These are phyloP conservation scores for Chaetoderma sp. DNA, from an alignment of 2,888 invertebrate species.

Conservation along the genomic window DNA sequence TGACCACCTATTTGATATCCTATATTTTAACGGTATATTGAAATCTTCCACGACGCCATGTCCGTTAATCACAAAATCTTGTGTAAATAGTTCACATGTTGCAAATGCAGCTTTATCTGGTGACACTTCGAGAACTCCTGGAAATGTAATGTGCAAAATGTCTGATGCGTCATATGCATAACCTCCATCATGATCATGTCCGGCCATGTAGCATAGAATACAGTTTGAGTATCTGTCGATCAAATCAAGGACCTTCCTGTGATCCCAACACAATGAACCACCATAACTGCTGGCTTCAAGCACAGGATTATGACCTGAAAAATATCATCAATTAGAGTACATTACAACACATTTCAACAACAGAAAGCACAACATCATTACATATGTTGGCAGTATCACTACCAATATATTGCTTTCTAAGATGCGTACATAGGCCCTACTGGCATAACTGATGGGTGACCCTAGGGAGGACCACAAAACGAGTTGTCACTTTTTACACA, in stretches of 20 bases:
- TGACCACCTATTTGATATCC: no score
- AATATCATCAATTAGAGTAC: neutral
- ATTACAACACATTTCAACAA: no score
- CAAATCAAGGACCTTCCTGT: slow-evolving; percentile 56
- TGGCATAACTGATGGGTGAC: no score
- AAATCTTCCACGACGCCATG: slow-evolving; percentile 41
- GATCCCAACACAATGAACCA: slow-evolving; percentile 66
- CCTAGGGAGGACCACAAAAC: no score
- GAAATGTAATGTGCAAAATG: slow-evolving; percentile 64
- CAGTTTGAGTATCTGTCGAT: slow-evolving; percentile 52
- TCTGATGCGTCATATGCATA: slow-evolving; percentile 57
- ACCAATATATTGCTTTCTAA: no score
- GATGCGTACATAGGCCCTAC: no score
- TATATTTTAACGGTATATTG: slow-evolving; percentile 35
- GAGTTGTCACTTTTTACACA: no score
- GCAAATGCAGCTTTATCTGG: slow-evolving; percentile 54
- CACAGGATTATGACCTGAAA: slow-evolving; percentile 63
- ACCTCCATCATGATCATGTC: slow-evolving; percentile 67
- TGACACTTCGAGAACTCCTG: slow-evolving; percentile 64
- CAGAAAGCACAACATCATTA: no score
- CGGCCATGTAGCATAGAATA: slow-evolving; percentile 65
- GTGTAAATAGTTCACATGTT: slow-evolving; percentile 54
- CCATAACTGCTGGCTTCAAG: slow-evolving; percentile 42
- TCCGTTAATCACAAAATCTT: slow-evolving; percentile 52
- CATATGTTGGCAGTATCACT: no score